Percentiles rank a stretch among this genome's conserved stretches.
These are phyloP conservation scores for Butorides virescens DNA, from an alignment of 2,113 vertebrate species.

Conservation along the genomic window DNA sequence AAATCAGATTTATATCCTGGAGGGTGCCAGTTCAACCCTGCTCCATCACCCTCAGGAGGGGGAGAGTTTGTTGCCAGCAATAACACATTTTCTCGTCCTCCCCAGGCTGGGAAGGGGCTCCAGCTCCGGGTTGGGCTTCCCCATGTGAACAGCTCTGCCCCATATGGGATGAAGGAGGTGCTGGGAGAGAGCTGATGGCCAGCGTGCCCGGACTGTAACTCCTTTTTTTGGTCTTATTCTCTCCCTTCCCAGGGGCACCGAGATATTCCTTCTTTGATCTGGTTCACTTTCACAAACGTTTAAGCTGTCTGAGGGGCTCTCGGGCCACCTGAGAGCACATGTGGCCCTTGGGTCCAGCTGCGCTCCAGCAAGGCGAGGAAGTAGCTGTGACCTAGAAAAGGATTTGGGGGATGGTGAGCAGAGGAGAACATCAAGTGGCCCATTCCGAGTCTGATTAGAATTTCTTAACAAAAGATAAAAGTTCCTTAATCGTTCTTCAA, in stretches of 20 bases:
- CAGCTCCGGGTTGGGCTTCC: background rate
- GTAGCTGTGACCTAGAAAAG: background rate
- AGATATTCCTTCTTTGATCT: background rate
- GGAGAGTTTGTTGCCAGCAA: background rate
- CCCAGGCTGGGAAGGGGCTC: background rate
- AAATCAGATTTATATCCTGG: background rate
- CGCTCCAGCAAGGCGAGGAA: background rate
- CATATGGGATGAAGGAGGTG: accelerated
- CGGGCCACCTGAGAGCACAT: background rate
- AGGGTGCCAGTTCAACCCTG: background rate
- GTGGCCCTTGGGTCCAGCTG: background rate
- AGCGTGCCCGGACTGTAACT: background rate
- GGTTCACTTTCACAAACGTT: background rate
- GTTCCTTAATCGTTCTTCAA: slow-evolving; percentile 33
- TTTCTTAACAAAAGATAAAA: slow-evolving; percentile 49
- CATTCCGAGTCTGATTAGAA: background rate
- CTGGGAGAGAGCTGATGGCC: background rate
- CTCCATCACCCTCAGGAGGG: background rate
- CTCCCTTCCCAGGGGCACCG: background rate
- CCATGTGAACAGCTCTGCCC: accelerated
- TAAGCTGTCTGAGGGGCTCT: background rate
- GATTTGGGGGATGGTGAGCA: background rate
- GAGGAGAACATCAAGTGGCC: background rate
- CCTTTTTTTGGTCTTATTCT: background rate
- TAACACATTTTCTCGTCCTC: background rate